Base-by-base conservation (phyloP, 2,113 vertebrate species). In the Ciconia maguari region DNA sequence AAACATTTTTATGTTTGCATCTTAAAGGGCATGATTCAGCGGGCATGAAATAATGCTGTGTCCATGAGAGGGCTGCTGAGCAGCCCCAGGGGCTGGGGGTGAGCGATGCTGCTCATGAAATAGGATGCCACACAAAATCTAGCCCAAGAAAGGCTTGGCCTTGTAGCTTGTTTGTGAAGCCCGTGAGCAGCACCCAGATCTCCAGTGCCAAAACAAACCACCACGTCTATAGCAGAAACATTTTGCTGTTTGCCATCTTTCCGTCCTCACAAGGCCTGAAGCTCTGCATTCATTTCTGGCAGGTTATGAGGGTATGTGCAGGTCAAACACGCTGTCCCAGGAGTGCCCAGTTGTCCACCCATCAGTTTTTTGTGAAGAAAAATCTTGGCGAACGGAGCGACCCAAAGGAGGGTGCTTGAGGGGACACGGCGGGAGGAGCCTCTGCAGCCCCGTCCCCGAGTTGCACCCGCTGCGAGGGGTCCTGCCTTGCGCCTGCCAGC, bases 361-460 rank as follows among this genome's bases (percentile, higher is more conserved):
- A 11, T 25, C 19, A 8, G 6, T 11, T 76, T 24, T 36, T 21
- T 16, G 16, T 21, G 11, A 17, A 32, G 14, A 34, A 38, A 78
- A 51, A 25, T 20, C 52, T 42, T 30, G 30, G 8, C 2, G 2
- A 68, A 30, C 7, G 44, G 36, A 78, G 26, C 1, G 2, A 61
- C 20, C 44, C 13, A 20, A 52, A 87, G 30, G 24, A 22, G 19
- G 38, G 34, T 32, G 34, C 17, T 64, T 32, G 49, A 6, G 7
- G 41, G 42, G 42, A 27, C 8, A 7, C 2, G 3, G 27, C 4
- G 0, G 51, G 15, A 66, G 25, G 12, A 60, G 7, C 7, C 14
- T 42, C 66, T 17, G 29, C 18, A 71, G 11, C 58, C 26, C 16
- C 2, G 2, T 84, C 27, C 60, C 21, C 4, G 1, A 14, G 13